phyloP scores from a whole-genome alignment of 2,797 vertebrate genomes.

The Coregonus suidteri region DNA sequence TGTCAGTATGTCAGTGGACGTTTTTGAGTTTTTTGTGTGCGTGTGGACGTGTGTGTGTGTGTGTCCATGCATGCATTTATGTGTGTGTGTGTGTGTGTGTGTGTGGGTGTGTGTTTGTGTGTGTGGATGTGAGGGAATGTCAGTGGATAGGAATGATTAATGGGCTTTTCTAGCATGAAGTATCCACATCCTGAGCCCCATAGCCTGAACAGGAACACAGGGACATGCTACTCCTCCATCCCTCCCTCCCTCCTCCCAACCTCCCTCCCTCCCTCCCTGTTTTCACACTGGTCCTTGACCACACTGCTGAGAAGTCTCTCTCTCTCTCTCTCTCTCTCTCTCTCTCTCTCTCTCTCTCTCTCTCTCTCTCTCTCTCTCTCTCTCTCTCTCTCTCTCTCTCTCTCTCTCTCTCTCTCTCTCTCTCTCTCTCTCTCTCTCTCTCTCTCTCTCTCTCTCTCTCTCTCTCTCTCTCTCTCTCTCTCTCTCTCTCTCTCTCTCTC shows the following conservation, averaged over 20 bases:
- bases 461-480: not conserved
- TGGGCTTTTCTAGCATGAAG: slow-evolving; percentile 61
- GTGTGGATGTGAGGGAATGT: too few relatives aligned
- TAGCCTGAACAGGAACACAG: slow-evolving; percentile 47
- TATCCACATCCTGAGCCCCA: slow-evolving; percentile 50
- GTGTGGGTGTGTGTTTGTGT: too few relatives aligned
- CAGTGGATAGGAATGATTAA: slow-evolving; percentile 67
- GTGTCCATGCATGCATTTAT: too few relatives aligned
- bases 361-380: too few relatives aligned
- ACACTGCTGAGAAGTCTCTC: slow-evolving; percentile 16
- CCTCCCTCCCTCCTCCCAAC: not conserved
- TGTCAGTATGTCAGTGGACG: too few relatives aligned
- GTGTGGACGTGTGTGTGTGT: too few relatives aligned
- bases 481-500: not conserved
- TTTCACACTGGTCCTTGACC: slow-evolving; percentile 70
- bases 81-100: too few relatives aligned
- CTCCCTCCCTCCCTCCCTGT: slow-evolving; percentile 36
- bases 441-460: not conserved
- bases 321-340: too few relatives aligned
- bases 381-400: not conserved
- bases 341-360: too few relatives aligned
- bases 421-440: not conserved
- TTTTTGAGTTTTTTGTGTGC: too few relatives aligned
- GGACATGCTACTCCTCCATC: slow-evolving; percentile 38
- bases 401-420: not conserved